Conservation (phyloP, 2,113 vertebrate genomes). For the Ahaetulla prasina region DNA sequence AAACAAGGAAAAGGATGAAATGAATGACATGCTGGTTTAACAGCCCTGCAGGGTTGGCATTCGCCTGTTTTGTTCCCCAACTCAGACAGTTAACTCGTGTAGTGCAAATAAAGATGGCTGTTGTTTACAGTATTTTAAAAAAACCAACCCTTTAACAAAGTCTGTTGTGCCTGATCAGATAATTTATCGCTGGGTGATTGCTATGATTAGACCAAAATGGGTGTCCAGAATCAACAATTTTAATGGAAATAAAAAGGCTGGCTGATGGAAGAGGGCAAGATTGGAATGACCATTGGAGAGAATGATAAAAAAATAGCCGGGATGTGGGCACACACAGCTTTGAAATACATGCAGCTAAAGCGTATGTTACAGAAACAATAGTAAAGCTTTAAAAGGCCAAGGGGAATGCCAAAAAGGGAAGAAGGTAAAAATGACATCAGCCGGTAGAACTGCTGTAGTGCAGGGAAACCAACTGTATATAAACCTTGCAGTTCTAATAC, state of each 20-base stretch:
- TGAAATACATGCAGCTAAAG: not conserved
- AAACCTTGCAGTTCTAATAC: not conserved
- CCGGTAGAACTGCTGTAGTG: not conserved
- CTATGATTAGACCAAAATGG: not conserved
- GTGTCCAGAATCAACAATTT: not conserved
- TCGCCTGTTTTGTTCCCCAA: not conserved
- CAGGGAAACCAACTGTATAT: not conserved
- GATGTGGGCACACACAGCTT: not conserved
- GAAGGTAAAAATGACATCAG: not conserved
- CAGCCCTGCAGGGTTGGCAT: not conserved
- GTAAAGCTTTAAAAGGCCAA: not conserved
- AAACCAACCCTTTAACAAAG: not conserved
- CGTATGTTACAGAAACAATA: not conserved
- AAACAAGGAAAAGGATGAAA: not conserved
- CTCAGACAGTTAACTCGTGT: not conserved
- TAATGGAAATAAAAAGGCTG: not conserved
- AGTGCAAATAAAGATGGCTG: slow-evolving; percentile 28
- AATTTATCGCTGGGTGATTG: not conserved
- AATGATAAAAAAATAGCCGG: not conserved
- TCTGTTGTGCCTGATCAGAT: not conserved
- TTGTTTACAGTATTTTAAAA: slow-evolving; percentile 18
- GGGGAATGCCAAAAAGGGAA: not conserved
- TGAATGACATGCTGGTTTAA: not conserved
- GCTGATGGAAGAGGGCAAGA: not conserved
- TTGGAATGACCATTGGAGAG: not conserved